A percentile compares a stretch with the other conserved stretches of the same genome.
These are phyloP conservation scores for Parapristionchus giblindavisi DNA, from an alignment of 2,888 invertebrate species.

Conservation along the genomic window DNA sequence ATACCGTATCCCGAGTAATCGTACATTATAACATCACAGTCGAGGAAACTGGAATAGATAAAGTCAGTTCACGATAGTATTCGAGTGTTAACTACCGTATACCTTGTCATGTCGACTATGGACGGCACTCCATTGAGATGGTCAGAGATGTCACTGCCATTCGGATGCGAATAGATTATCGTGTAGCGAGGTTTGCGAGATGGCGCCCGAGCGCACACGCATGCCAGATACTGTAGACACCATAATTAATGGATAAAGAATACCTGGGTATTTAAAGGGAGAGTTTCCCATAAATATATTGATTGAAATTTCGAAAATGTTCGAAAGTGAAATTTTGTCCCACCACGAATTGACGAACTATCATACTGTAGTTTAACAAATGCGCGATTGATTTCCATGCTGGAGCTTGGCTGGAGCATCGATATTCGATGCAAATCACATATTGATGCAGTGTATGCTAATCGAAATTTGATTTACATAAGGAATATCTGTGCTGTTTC, in stretches of 20 bases:
- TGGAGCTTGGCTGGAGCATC: too few species aligned
- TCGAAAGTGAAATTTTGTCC: too few species aligned
- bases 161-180: slow-evolving; percentile 60
- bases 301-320: too few species aligned
- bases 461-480: too few species aligned
- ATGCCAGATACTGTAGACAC: slow-evolving; percentile 47
- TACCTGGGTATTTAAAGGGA: too few species aligned
- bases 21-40: slow-evolving; percentile 57
- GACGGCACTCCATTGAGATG: slow-evolving; percentile 51
- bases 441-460: too few species aligned
- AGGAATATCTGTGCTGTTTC: too few species aligned
- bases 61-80: background rate
- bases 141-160: slow-evolving; percentile 59
- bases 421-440: too few species aligned
- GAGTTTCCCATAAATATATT: too few species aligned
- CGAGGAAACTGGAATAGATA: slow-evolving; percentile 41
- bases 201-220: slow-evolving; percentile 47
- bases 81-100: background rate
- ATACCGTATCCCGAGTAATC: slow-evolving; percentile 63
- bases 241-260: background rate
- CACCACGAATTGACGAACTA: too few species aligned
- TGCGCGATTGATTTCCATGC: too few species aligned
- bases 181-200: slow-evolving; percentile 47
- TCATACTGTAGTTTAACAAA: too few species aligned
- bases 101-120: slow-evolving; percentile 47